Evolutionary conservation across 2,113 vertebrate genomes (phyloP).

Genomic region (Phylloscopus whistleri): DNA sequence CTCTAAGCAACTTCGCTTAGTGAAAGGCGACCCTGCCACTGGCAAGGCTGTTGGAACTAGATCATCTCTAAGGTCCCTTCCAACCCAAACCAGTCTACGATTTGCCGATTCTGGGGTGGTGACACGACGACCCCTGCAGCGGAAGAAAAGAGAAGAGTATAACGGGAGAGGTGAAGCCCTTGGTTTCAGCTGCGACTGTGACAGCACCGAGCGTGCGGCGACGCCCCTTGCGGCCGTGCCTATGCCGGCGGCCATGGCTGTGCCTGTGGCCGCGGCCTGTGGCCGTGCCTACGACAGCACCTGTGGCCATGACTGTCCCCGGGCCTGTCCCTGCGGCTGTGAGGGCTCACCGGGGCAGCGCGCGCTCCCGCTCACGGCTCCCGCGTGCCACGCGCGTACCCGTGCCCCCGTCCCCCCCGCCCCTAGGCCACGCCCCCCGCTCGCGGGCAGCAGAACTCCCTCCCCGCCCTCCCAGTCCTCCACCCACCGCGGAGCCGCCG

Average conservation of each 20-base stretch:
- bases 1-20: rapidly evolving
- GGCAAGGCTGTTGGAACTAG: neutral
- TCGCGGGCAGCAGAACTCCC: neutral
- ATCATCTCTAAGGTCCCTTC: neutral
- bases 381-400: neutral
- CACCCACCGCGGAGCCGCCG: neutral
- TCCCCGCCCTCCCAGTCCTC: neutral
- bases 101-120: rapidly evolving
- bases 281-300: neutral
- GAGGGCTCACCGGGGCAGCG: rapidly evolving
- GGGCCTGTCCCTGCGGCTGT: rapidly evolving
- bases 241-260: neutral
- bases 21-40: rapidly evolving
- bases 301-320: rapidly evolving
- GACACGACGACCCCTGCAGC: rapidly evolving
- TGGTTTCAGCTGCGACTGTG: rapidly evolving
- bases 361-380: rapidly evolving
- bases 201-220: rapidly evolving
- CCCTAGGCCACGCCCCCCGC: neutral
- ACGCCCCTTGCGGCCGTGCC: no score
- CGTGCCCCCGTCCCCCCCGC: neutral
- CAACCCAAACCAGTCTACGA: neutral
- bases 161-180: no score
- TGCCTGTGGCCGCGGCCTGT: neutral
- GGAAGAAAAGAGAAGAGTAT: neutral